Evolutionary conservation across 2,888 invertebrate species (phyloP), one percentile per base, ranked within the genome.

Genomic region (Hymenopus coronatus): DNA sequence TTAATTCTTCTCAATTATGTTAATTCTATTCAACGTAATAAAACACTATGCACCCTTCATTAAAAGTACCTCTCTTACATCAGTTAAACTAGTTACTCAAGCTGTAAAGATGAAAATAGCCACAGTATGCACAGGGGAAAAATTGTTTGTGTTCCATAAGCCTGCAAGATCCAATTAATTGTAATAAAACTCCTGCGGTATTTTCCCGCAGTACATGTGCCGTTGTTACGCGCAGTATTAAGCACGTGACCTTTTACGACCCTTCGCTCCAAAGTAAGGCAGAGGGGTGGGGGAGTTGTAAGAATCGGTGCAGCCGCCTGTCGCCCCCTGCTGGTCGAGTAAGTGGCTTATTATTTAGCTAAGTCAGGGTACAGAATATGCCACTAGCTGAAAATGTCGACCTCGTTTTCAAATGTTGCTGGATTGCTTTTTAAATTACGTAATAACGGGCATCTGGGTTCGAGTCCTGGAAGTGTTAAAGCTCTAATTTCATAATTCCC

Each of bases 331-430:
- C 89, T 87, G 89, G 15, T 83, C 88, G 88, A 89, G 88, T 89
- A 89, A 89, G 89, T 89, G 89, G 89, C 87, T 89, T 89, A 89
- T 89, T 89, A 89, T 88, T 89, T 82, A 40, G 83, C 86, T 89
- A 89, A 89, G 87, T 89, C 85, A 89, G 83, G 40, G 40, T 46
- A 54, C 28, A 54, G 20, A 8, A 28, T 86, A 86, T 28, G 54
- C 20, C 25, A 28, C 28, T 81, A 70, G 28, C 81, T 46, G 81
- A 86, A 86, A 30, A 86, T 20, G 86, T 86, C 28, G 40, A 25
- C 28, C 81, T 70, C 20, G 25, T 70, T 40, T 40, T 40, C 40
- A 40, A 1, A 40, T 40, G 40, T 40, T 40, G 40, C 1, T 12
- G 6, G 1, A 40, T 40, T 12, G 12, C 40, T 40, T n/a, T 33